phyloP scores from a whole-genome alignment of 1,140 invertebrate genomes.

The Aphelenchoides fujianensis region DNA sequence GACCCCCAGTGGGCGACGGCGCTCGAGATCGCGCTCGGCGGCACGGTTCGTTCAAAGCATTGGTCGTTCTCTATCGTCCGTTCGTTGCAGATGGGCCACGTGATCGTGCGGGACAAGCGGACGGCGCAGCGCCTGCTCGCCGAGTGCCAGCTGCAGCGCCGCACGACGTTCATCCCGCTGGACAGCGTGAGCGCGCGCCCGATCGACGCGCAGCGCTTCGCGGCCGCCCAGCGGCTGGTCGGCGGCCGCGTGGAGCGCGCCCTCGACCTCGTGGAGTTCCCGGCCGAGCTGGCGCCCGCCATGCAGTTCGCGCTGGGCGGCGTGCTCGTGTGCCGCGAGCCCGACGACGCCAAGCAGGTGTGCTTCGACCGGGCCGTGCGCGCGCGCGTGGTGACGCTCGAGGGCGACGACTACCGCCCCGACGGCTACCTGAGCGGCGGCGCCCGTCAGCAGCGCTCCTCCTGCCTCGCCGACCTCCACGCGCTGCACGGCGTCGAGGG shows the following conservation, averaged over 20 bases:
- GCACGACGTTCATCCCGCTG: constrained; percentile 82
- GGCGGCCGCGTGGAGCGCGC: constrained; percentile 75
- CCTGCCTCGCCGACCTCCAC: constrained; percentile 11
- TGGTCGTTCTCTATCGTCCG: not conserved
- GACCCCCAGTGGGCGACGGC: constrained; percentile 75
- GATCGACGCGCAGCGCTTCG: constrained; percentile 15
- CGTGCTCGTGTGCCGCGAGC: constrained; percentile 77
- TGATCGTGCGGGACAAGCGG: not conserved
- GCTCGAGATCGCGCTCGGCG: constrained; percentile 64
- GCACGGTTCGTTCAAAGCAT: constrained; percentile 24
- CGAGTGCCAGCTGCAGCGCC: constrained; percentile 34
- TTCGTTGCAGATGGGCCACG: constrained; percentile 8
- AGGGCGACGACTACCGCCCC: constrained; percentile 87
- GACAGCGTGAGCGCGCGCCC: constrained; percentile 73
- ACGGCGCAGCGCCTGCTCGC: constrained; percentile 11
- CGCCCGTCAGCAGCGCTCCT: constrained; percentile 15
- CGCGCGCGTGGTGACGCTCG: constrained; percentile 79
- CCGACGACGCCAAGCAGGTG: constrained; percentile 74
- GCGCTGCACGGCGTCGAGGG: constrained; percentile 15
- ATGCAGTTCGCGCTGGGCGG: constrained; percentile 84
- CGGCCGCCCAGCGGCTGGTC: constrained; percentile 28
- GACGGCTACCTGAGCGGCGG: constrained; percentile 83
- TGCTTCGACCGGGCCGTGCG: constrained; percentile 75
- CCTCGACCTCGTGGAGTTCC: constrained; percentile 77
- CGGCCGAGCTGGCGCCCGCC: constrained; percentile 71